Percentiles rank a stretch among this genome's conserved stretches.
Conservation (phyloP, 2,797 vertebrate genomes). For the Gallinago nigripennis region DNA sequence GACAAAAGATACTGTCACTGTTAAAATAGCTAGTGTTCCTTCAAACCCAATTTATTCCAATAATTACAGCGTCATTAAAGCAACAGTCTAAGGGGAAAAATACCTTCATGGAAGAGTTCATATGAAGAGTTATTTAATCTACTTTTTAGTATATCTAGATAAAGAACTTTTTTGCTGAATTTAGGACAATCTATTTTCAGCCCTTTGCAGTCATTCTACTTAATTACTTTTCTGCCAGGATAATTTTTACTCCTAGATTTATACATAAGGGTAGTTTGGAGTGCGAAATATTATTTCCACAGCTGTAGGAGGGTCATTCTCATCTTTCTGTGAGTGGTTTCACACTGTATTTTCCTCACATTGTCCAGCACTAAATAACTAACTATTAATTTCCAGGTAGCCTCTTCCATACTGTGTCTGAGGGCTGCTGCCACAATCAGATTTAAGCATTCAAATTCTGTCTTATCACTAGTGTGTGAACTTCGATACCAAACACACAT, state of each 20-base stretch:
- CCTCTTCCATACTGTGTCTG: neutral
- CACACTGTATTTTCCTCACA: neutral
- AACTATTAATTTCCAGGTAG: neutral
- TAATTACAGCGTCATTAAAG: conserved; percentile 47
- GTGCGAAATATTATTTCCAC: neutral
- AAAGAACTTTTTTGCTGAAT: conserved; percentile 10
- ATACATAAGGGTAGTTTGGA: neutral
- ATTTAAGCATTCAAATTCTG: neutral
- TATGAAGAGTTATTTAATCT: conserved; percentile 37
- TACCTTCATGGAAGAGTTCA: neutral
- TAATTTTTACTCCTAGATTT: neutral
- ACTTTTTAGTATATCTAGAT: conserved; percentile 7
- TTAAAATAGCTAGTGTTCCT: conserved; percentile 19
- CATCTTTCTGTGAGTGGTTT: neutral
- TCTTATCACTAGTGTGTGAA: neutral
- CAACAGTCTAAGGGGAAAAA: conserved; percentile 17
- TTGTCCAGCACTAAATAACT: neutral
- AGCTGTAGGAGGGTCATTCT: neutral
- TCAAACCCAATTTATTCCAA: neutral
- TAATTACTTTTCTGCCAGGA: conserved; percentile 31
- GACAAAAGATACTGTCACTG: neutral
- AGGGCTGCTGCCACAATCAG: neutral
- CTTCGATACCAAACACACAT: neutral
- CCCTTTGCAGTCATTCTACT: conserved; percentile 8
- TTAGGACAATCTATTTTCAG: conserved; percentile 33